Conservation (phyloP, 1,140 invertebrate genomes). For the Sitodiplosis mosellana region DNA sequence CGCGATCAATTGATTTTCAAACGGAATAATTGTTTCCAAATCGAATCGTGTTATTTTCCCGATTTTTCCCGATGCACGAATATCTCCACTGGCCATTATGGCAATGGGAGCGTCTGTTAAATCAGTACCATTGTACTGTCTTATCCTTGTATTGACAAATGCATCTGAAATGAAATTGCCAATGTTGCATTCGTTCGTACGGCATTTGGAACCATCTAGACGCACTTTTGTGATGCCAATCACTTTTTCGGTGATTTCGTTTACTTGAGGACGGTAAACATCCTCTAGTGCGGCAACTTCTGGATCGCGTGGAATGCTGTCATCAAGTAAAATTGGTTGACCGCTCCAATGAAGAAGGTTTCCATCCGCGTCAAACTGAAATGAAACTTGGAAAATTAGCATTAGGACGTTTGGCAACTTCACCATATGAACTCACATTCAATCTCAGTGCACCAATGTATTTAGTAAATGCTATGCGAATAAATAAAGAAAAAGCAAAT, state of each 20-base stretch:
- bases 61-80: too few species aligned
- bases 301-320: conserved; percentile 38
- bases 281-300: conserved; percentile 42
- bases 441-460: conserved; percentile 62
- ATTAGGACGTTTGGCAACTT: too few species aligned
- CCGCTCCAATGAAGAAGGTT: conserved; percentile 49
- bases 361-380: conserved; percentile 35
- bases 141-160: conserved; percentile 32
- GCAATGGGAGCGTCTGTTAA: conserved; percentile 66
- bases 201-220: conserved; percentile 44
- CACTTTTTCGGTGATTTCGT: conserved; percentile 11
- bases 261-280: conserved; percentile 27
- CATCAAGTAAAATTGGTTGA: conserved; percentile 64
- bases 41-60: too few species aligned
- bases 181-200: conserved; percentile 60
- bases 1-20: too few species aligned
- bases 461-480: conserved; percentile 76
- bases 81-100: conserved; percentile 47
- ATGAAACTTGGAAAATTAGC: neutral
- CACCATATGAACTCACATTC: neutral
- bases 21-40: too few species aligned
- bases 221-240: conserved; percentile 38
- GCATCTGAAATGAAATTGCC: conserved; percentile 68
- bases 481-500: too few species aligned
- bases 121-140: conserved; percentile 23